phyloP scores from a whole-genome alignment of 2,888 invertebrate species.

The Caenorhabditis sp. region DNA sequence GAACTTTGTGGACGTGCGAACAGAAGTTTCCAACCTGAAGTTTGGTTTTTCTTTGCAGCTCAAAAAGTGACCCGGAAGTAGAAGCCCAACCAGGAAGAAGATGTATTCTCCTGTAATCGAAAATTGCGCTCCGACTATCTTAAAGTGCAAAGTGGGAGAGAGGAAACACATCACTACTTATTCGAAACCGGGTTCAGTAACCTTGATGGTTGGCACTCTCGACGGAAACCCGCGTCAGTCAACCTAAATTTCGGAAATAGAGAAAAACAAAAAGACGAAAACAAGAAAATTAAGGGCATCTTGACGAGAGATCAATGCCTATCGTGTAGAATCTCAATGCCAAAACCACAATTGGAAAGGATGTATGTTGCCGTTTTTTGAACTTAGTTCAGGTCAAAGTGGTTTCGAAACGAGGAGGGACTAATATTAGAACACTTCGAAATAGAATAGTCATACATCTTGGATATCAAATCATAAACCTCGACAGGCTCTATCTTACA shows the following conservation, averaged over 20 bases:
- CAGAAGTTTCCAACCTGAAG: neutral
- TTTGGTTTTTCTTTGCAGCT: conserved; percentile 1
- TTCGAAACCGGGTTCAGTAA: neutral
- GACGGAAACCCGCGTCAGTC: neutral
- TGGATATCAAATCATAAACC: too few species aligned
- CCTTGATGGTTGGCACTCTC: conserved; percentile 6
- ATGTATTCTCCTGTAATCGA: neutral
- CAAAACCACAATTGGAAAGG: neutral
- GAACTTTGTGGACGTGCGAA: conserved; percentile 2
- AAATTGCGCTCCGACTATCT: neutral
- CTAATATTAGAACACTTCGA: too few species aligned
- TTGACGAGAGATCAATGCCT: neutral
- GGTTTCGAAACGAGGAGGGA: neutral
- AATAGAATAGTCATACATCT: too few species aligned
- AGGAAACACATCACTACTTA: conserved; percentile 12
- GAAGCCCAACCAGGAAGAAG: neutral
- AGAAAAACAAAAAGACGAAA: neutral
- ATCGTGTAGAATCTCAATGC: neutral
- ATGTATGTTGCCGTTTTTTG: neutral
- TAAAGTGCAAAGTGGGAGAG: conserved; percentile 51
- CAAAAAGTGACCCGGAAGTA: neutral
- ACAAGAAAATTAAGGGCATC: neutral
- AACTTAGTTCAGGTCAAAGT: neutral
- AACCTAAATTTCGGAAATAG: neutral
- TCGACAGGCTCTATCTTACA: too few species aligned